Base-by-base conservation (phyloP, 1,140 invertebrate genomes). In the Stegodyphus dumicola region DNA sequence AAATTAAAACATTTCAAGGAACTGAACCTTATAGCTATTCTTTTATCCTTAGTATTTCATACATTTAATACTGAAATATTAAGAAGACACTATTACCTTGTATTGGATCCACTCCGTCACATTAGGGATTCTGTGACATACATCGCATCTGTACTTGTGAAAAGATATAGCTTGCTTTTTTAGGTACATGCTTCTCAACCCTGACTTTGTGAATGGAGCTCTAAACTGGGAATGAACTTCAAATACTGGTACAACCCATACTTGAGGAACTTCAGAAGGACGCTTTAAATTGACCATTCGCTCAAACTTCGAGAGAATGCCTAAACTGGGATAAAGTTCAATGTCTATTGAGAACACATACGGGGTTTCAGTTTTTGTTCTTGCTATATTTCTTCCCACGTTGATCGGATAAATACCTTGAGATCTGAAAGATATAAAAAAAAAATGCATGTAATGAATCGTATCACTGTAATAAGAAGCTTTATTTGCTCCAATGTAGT, bases 131-230 rank as follows among this genome's bases (percentile, higher is more conserved):
- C 94, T 95, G 89, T 98, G 96, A 89, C 96, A 98, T 64, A 93
- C 93, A 13, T 95, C 93, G 88, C 96, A 98, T 1, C 97, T 93
- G 88, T 95, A 95, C 89, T 97, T 95, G 90, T 98, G 96, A 90
- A 98, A 98, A 11, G 95, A 95, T 88, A 97, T 95, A 0, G 95
- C 96, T n/a, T 90, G 88, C 49, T 90, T 89, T 6, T 89, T 88
- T 5, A 88, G 87, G 60, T 91, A 89, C 87, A 92, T 89, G n/a
- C 89, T 67, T 1, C 92, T 88, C 88, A 97, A 91, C 88, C 93
- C 92, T 0, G 92, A 93, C 90, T 97, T 97, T 66, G 94, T 95
- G 54, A 94, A 95, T 70, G 95, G 94, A 81, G 91, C 80, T 86
- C 89, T 90, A 94, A 95, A 79, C 91, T 93, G 51, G 89, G 86